phyloP scores from a whole-genome alignment of 37 sponge, comb jelly and placozoan species.

The Halichondria panicea region DNA sequence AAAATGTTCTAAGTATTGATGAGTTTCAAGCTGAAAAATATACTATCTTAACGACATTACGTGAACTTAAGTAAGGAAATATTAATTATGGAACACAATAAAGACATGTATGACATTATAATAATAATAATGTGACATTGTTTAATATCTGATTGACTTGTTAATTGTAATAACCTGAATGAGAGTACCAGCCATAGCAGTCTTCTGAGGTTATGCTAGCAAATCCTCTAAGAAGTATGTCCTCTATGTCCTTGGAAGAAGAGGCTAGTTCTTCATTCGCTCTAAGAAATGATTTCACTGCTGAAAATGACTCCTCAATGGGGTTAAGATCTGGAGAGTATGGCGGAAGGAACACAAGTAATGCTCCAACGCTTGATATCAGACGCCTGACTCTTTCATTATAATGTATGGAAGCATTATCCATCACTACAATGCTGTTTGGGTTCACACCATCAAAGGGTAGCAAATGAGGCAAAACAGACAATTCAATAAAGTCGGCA shows the following conservation, averaged over 20 bases:
- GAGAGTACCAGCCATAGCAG: neutral
- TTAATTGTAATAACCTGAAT: slow-evolving; percentile 9
- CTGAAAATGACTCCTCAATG: slow-evolving; percentile 21
- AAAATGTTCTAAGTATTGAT: slow-evolving; percentile 6
- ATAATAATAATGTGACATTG: neutral
- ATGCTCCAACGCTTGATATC: slow-evolving; percentile 8
- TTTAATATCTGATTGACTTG: too few species aligned
- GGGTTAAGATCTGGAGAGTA: slow-evolving; percentile 17
- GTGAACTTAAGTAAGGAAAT: neutral
- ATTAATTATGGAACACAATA: neutral
- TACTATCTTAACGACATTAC: slow-evolving; percentile 5
- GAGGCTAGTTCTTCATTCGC: slow-evolving; percentile 11
- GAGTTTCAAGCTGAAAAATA: slow-evolving; percentile 28
- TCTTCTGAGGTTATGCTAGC: neutral
- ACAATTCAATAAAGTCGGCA: slow-evolving; percentile 5
- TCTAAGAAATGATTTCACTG: slow-evolving; percentile 7
- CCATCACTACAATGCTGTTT: slow-evolving; percentile 17
- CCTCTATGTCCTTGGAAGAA: slow-evolving; percentile 4
- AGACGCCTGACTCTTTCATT: neutral
- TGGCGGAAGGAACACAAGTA: slow-evolving; percentile 6
- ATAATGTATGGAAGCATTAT: slow-evolving; percentile 33
- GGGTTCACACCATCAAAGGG: slow-evolving; percentile 33
- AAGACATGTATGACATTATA: neutral
- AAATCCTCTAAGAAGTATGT: slow-evolving; percentile 7
- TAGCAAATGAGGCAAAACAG: slow-evolving; percentile 23